These are phyloP conservation scores for Myiagra hebetior DNA, from an alignment of 2,113 vertebrate genomes.

Conservation along the genomic window DNA sequence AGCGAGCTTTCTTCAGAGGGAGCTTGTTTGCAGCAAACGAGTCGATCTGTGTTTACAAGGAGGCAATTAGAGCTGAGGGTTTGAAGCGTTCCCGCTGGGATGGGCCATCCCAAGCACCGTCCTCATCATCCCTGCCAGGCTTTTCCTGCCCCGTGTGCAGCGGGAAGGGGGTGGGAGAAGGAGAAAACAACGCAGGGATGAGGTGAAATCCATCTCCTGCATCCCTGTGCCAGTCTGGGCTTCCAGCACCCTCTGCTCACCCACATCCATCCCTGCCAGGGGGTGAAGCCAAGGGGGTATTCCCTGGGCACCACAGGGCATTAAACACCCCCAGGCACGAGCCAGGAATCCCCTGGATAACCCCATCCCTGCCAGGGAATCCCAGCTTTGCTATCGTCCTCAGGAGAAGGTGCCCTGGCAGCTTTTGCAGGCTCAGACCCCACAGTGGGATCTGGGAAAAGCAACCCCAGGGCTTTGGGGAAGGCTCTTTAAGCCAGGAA, in stretches of 20 bases:
- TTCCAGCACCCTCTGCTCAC: background rate
- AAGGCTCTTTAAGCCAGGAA: background rate
- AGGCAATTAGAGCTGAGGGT: background rate
- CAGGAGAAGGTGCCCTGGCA: fast-evolving
- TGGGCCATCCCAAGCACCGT: background rate
- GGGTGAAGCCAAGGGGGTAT: background rate
- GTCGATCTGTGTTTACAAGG: background rate
- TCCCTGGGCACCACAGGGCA: fast-evolving
- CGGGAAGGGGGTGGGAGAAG: background rate
- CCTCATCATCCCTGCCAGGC: background rate
- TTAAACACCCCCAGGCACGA: fast-evolving
- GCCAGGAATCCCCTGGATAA: background rate
- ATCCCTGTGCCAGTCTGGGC: background rate
- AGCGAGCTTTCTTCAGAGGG: background rate
- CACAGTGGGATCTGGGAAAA: background rate
- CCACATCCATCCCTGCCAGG: background rate
- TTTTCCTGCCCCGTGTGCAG: background rate
- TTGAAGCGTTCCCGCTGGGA: background rate
- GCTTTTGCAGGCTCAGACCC: background rate
- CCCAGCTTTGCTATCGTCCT: background rate
- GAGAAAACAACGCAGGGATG: background rate
- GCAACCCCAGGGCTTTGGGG: background rate
- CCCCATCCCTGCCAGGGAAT: background rate
- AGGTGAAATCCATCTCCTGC: background rate
- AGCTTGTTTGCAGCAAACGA: background rate